These are phyloP conservation scores for Rhinoderma darwinii DNA, from an alignment of 2,113 vertebrate species.

Conservation along the genomic window DNA sequence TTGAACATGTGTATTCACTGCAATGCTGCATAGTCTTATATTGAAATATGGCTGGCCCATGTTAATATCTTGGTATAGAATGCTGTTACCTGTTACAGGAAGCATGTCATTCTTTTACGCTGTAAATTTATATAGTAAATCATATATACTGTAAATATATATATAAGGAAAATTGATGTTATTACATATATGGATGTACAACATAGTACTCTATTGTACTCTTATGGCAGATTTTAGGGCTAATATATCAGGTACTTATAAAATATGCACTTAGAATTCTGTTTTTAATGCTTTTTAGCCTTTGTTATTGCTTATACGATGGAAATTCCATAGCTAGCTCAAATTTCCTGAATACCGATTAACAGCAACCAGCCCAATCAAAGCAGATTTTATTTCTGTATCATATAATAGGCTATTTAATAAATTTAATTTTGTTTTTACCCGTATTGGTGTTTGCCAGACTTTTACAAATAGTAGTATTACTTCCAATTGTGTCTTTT, in stretches of 20 bases:
- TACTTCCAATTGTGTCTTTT: too few species aligned
- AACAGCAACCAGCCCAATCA: slow-evolving; percentile 65
- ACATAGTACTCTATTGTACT: slow-evolving; percentile 68
- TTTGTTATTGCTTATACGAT: slow-evolving; percentile 55
- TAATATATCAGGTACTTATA: slow-evolving; percentile 74
- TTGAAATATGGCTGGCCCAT: slow-evolving; percentile 82
- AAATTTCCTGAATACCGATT: slow-evolving; percentile 60
- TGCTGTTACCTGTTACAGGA: slow-evolving; percentile 69
- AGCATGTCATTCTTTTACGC: slow-evolving; percentile 66
- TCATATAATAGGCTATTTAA: background rate
- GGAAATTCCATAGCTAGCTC: slow-evolving; percentile 57
- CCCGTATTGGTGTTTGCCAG: background rate
- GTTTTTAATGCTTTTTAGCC: slow-evolving; percentile 62
- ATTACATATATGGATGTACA: slow-evolving; percentile 72
- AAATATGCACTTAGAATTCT: slow-evolving; percentile 63
- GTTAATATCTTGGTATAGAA: slow-evolving; percentile 69
- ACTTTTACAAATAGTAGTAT: background rate
- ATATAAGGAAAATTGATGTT: slow-evolving; percentile 63
- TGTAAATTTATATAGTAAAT: slow-evolving; percentile 76
- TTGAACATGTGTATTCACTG: slow-evolving; percentile 61
- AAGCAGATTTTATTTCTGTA: slow-evolving; percentile 43
- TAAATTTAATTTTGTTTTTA: slow-evolving; percentile 41
- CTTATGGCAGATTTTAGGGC: slow-evolving; percentile 63
- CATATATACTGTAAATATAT: slow-evolving; percentile 72
- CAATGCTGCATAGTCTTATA: slow-evolving; percentile 64